Percentiles rank a stretch among this genome's conserved stretches.
phyloP scores from a whole-genome alignment of 2,113 vertebrate genomes.

The Opisthocomus hoazin region DNA sequence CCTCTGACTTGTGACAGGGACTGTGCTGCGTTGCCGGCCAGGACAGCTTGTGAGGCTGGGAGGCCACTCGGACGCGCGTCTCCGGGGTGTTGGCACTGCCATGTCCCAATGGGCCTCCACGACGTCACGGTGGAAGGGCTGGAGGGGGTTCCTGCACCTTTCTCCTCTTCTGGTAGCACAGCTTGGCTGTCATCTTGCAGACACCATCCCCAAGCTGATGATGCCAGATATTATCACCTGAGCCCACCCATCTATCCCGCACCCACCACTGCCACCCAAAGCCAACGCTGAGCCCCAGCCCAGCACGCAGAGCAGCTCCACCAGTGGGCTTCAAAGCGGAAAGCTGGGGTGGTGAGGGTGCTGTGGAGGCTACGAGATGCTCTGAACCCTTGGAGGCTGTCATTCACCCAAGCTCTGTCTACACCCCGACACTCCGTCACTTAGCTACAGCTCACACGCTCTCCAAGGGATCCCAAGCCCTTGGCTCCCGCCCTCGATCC shows the following conservation, averaged over 20 bases:
- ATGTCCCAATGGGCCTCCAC: fast-evolving
- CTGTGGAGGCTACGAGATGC: background rate
- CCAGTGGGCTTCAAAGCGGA: too few species aligned
- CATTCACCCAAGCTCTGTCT: background rate
- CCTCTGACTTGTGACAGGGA: background rate
- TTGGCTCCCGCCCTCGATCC: background rate
- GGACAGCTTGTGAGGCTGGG: background rate
- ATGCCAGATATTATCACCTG: background rate
- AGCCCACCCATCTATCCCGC: background rate
- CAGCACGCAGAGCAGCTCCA: background rate
- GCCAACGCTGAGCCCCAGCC: background rate
- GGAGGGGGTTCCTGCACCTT: background rate
- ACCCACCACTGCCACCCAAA: background rate
- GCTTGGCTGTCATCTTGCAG: background rate
- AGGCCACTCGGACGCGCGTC: fast-evolving
- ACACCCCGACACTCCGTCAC: background rate
- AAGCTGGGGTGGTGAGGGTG: background rate
- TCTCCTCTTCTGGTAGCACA: background rate
- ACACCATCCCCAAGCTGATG: background rate
- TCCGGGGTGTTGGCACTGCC: background rate
- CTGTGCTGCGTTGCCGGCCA: background rate
- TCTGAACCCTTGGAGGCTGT: background rate
- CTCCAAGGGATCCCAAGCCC: background rate
- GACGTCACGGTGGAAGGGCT: fast-evolving
- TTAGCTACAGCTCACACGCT: background rate